Evolutionary conservation across 2,888 invertebrate genomes (phyloP).

Genomic region (Busseola fusca): DNA sequence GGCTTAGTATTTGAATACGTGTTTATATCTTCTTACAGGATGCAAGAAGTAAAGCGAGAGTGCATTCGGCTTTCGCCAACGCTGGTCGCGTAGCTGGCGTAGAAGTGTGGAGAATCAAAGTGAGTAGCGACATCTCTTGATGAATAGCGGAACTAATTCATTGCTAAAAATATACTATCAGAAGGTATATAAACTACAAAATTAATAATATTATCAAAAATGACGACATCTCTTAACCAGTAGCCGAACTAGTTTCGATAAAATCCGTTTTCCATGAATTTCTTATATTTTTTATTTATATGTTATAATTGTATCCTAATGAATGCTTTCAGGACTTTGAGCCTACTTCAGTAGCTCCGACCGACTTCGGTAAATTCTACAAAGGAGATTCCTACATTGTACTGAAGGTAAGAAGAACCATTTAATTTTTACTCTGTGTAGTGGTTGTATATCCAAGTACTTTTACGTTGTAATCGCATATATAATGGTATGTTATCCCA

Average conservation of each 20-base stretch:
- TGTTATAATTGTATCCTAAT: not conserved
- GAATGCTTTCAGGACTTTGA: constrained; percentile 91
- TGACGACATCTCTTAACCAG: not conserved
- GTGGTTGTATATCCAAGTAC: too few relatives aligned
- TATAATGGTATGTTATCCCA: too few relatives aligned
- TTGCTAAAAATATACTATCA: not conserved
- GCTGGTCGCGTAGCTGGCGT: constrained; percentile 92
- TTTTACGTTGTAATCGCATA: too few relatives aligned
- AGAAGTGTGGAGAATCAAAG: constrained; percentile 95
- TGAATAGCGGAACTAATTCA: constrained; percentile 19
- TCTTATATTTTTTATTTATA: not conserved
- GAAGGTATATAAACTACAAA: not conserved
- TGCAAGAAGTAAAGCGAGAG: constrained; percentile 77
- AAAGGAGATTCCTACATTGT: constrained; percentile 96
- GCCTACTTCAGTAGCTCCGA: constrained; percentile 92
- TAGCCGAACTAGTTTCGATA: not conserved
- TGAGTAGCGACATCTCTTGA: constrained; percentile 76
- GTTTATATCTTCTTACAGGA: constrained; percentile 71
- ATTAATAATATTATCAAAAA: not conserved
- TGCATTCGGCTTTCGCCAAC: constrained; percentile 92
- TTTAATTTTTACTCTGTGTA: not conserved
- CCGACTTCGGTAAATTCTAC: constrained; percentile 94
- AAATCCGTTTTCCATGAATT: too few relatives aligned
- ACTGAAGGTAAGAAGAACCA: constrained; percentile 91
- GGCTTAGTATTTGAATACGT: not conserved